A percentile compares a stretch with the other conserved stretches of the same genome.
Conservation (phyloP, 92 coral and sea anemone genomes). For the Metridium senile region DNA sequence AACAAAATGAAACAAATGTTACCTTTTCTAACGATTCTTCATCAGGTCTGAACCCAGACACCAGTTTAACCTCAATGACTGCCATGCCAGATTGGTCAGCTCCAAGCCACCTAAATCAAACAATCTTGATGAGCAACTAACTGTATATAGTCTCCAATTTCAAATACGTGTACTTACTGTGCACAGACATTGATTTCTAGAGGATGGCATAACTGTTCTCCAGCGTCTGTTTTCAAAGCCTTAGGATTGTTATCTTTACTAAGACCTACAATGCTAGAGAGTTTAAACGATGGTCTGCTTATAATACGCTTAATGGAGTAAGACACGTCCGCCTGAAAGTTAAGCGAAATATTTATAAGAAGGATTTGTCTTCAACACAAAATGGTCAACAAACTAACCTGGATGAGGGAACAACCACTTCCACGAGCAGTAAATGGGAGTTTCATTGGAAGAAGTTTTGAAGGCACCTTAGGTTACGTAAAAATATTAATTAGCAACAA, state of each 20-base stretch:
- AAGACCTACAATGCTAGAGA: conserved; percentile 58
- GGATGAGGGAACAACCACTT: conserved; percentile 81
- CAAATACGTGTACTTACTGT: conserved; percentile 65
- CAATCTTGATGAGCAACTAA: too few relatives aligned
- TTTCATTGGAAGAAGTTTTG: conserved; percentile 52
- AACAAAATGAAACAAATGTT: too few relatives aligned
- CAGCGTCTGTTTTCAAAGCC: conserved; percentile 47
- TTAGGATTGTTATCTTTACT: conserved; percentile 26
- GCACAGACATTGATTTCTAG: conserved; percentile 69
- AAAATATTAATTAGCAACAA: background rate
- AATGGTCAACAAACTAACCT: conserved; percentile 37
- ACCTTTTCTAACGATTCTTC: too few relatives aligned
- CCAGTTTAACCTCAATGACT: too few relatives aligned
- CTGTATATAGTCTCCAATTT: too few relatives aligned
- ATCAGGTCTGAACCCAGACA: too few relatives aligned
- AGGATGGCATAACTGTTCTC: conserved; percentile 70
- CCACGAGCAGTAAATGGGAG: conserved; percentile 64
- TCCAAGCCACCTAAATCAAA: too few relatives aligned
- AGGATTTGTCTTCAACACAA: background rate
- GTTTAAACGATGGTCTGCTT: conserved; percentile 77
- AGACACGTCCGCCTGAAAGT: conserved; percentile 80
- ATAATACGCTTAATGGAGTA: conserved; percentile 75
- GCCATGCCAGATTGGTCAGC: too few relatives aligned
- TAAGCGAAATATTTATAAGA: background rate
- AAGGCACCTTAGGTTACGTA: conserved; percentile 41